Percentiles rank a stretch among this genome's conserved stretches.
phyloP scores from a whole-genome alignment of 2,113 vertebrate species.

The Raja brachyura region DNA sequence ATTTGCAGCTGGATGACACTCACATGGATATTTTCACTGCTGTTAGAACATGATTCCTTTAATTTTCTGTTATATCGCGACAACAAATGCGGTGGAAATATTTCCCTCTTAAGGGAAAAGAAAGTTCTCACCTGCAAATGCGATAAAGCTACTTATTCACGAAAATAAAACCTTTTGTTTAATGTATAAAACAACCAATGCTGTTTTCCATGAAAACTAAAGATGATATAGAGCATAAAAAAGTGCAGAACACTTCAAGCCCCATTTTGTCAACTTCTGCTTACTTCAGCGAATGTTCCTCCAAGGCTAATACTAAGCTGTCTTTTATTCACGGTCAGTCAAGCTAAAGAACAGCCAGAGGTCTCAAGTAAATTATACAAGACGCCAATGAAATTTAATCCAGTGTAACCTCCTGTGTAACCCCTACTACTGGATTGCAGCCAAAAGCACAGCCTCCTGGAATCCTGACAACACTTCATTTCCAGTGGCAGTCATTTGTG shows the following conservation, averaged over 20 bases:
- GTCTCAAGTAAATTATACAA: slow-evolving; percentile 49
- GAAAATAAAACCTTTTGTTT: slow-evolving; percentile 24
- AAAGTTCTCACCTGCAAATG: neutral
- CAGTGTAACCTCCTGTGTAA: slow-evolving; percentile 47
- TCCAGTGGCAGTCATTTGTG: slow-evolving; percentile 5
- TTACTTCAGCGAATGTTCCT: slow-evolving; percentile 46
- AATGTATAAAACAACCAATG: neutral
- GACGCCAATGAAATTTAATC: slow-evolving; percentile 49
- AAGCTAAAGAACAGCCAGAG: slow-evolving; percentile 54
- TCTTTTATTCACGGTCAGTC: slow-evolving; percentile 55
- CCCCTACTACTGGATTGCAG: slow-evolving; percentile 46
- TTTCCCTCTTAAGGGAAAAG: neutral
- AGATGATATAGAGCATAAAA: slow-evolving; percentile 43
- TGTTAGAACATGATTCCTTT: neutral
- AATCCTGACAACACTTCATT: slow-evolving; percentile 36
- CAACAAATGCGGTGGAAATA: slow-evolving; percentile 15
- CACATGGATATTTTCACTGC: slow-evolving; percentile 26
- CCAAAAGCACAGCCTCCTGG: slow-evolving; percentile 46
- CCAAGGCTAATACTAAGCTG: slow-evolving; percentile 45
- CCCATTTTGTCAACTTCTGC: slow-evolving; percentile 45
- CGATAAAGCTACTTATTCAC: neutral
- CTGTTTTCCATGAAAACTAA: slow-evolving; percentile 39
- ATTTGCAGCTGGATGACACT: slow-evolving; percentile 19
- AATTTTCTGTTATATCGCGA: neutral
- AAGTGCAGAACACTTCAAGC: slow-evolving; percentile 42